Evolutionary conservation across 2,888 invertebrate species (phyloP), one percentile per base, ranked within the genome.

Genomic region (Atethmia centrago): DNA sequence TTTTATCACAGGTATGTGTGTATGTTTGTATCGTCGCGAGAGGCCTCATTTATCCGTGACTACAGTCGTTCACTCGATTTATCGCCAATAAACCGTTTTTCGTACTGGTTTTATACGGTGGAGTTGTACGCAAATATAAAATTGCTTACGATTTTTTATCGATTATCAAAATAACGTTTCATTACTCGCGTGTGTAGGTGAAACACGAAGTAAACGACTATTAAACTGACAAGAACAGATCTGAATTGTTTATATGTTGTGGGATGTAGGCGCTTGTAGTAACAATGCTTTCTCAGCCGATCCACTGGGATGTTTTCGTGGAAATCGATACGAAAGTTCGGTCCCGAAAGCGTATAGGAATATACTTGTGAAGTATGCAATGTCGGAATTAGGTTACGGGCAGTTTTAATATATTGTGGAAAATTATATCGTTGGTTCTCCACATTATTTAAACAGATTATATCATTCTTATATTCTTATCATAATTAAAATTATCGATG

Each of bases 71-170:
- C 80, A 80, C 65, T 79, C 87, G 86, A 92, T 92, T 91, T 92
- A 91, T 91, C 84, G 88, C 81, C 88, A 88, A 90, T 92, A 90
- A 92, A 92, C 87, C 85, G 85, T 79, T 88, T 90, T 85, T 87
- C 85, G 85, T 84, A 85, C 86, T 87, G 84, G 85, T 87, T 88
- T 87, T 85, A 86, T 76, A 71, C 71, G 36, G 79, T 80, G 21
- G 62, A 71, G 82, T n/a, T 53, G 84, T 85, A 85, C 86, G 80
- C 82, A 87, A 86, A 81, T 83, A 82, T 84, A 82, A 84, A 80
- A 77, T 79, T 72, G 79, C 81, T 76, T 84, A 79, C 74, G 79
- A 76, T 76, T 86, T 89, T 89, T 87, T 85, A 88, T 90, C 87
- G 87, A 88, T 86, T 88, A 85, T 85, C 75, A 87, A 88, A 83